Conservation (phyloP, 1,140 invertebrate genomes). For the Papilio helenus region DNA sequence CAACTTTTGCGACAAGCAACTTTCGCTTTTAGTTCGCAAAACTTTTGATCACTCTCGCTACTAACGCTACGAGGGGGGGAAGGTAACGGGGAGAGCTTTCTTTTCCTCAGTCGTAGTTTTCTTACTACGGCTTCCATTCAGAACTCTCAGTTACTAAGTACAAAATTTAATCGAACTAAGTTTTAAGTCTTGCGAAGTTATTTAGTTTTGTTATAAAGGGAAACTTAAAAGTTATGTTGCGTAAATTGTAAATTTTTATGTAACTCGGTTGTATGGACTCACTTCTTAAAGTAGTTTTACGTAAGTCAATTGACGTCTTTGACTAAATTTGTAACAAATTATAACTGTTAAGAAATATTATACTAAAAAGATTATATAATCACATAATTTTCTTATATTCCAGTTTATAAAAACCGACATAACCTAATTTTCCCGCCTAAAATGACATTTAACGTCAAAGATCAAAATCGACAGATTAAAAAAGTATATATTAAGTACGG, state of each 20-base stretch:
- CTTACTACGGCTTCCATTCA: constrained; percentile 42
- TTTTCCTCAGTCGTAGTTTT: constrained; percentile 49
- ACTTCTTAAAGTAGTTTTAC: too few relatives aligned
- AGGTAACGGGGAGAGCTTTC: constrained; percentile 41
- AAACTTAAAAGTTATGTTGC: background rate
- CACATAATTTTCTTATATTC: too few relatives aligned
- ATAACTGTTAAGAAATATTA: too few relatives aligned
- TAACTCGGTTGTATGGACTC: too few relatives aligned
- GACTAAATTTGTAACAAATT: too few relatives aligned
- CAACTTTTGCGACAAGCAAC: constrained; percentile 70
- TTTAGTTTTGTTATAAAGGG: background rate
- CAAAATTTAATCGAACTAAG: background rate
- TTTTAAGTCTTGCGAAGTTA: background rate
- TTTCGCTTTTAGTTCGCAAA: constrained; percentile 67
- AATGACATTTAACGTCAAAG: background rate
- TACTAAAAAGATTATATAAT: too few relatives aligned
- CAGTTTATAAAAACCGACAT: background rate
- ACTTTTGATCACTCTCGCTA: constrained; percentile 72
- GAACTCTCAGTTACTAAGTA: constrained; percentile 14
- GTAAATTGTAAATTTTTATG: too few relatives aligned
- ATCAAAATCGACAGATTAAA: background rate
- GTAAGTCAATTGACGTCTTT: too few relatives aligned
- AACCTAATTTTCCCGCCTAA: background rate
- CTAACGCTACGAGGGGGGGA: background rate
- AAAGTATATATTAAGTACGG: background rate